A percentile compares a stretch with the other conserved stretches of the same genome.
Evolutionary conservation across 2,888 invertebrate species (phyloP).

Genomic region (Drosophila longiperda): DNA sequence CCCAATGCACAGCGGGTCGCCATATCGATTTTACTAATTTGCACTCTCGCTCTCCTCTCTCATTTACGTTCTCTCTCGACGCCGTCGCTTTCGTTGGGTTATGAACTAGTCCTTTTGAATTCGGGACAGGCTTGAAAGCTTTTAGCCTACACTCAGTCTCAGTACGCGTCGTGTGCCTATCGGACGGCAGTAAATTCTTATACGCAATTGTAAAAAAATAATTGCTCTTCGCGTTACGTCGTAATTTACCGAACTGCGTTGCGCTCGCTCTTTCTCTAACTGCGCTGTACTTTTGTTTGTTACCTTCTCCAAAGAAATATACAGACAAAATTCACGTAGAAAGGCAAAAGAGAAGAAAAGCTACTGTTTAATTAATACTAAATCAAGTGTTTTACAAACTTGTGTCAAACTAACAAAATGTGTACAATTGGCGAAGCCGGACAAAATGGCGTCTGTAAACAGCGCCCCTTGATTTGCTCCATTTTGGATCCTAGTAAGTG

Average conservation of each 20-base stretch:
- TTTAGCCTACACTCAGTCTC: slow-evolving; percentile 65
- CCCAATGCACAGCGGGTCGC: slow-evolving; percentile 36
- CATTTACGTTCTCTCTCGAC: slow-evolving; percentile 42
- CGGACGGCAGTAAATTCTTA: slow-evolving; percentile 52
- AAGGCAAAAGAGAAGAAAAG: slow-evolving; percentile 4
- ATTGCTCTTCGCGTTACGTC: slow-evolving; percentile 42
- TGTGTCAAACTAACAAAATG: slow-evolving; percentile 49
- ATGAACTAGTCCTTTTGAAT: slow-evolving; percentile 57
- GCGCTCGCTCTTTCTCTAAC: slow-evolving; percentile 8
- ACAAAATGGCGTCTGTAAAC: slow-evolving; percentile 84
- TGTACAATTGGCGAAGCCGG: slow-evolving; percentile 76
- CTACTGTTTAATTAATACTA: slow-evolving; percentile 15
- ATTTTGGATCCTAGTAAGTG: slow-evolving; percentile 85
- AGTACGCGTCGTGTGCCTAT: slow-evolving; percentile 66
- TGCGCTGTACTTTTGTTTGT: slow-evolving; percentile 55
- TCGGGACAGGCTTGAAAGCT: slow-evolving; percentile 56
- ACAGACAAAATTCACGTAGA: slow-evolving; percentile 29
- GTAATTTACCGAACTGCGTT: slow-evolving; percentile 44
- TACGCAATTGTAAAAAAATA: slow-evolving; percentile 21
- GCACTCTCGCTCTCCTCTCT: slow-evolving; percentile 12
- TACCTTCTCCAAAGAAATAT: slow-evolving; percentile 29
- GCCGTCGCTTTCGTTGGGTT: slow-evolving; percentile 49
- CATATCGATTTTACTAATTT: slow-evolving; percentile 53
- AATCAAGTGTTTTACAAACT: slow-evolving; percentile 16
- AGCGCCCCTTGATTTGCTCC: slow-evolving; percentile 84